phyloP scores from a whole-genome alignment of 1,140 invertebrate genomes.

The Sesamia nonagrioides region DNA sequence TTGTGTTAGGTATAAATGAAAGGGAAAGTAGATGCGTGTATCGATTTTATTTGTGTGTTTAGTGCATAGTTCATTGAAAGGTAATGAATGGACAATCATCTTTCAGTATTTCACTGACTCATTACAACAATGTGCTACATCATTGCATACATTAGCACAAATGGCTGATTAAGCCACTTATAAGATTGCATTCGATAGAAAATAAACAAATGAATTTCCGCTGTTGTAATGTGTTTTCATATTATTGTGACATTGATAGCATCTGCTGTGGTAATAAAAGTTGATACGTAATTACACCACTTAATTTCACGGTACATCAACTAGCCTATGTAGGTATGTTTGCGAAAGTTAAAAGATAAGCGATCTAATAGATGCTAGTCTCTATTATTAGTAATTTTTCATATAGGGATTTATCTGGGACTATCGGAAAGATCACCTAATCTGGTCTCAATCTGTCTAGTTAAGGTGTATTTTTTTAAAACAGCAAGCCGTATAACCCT shows the following conservation, averaged over 20 bases:
- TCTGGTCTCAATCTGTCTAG: too few relatives aligned
- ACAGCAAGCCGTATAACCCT: too few relatives aligned
- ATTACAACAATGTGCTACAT: conserved; percentile 55
- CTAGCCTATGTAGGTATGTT: conserved; percentile 1
- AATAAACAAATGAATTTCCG: conserved; percentile 38
- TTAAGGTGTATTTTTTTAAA: too few relatives aligned
- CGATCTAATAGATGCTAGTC: not conserved
- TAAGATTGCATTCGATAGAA: not conserved
- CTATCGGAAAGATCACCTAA: too few relatives aligned
- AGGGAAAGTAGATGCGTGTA: conserved; percentile 43
- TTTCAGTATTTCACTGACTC: conserved; percentile 46
- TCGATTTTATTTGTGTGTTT: conserved; percentile 10
- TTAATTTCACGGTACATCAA: conserved; percentile 36
- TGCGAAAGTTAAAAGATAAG: conserved; percentile 33
- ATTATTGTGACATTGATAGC: conserved; percentile 37
- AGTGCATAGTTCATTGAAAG: conserved; percentile 17
- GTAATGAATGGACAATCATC: conserved; percentile 1
- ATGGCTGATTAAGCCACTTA: conserved; percentile 6
- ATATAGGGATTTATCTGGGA: too few relatives aligned
- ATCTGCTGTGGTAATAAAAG: conserved; percentile 26
- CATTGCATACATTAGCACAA: conserved; percentile 44
- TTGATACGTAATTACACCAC: conserved; percentile 32
- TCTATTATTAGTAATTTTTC: not conserved
- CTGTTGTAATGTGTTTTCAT: conserved; percentile 12
- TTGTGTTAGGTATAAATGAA: conserved; percentile 47